Conservation (phyloP, 2,888 invertebrate species). For the Chaetogeoica ovagalla region DNA sequence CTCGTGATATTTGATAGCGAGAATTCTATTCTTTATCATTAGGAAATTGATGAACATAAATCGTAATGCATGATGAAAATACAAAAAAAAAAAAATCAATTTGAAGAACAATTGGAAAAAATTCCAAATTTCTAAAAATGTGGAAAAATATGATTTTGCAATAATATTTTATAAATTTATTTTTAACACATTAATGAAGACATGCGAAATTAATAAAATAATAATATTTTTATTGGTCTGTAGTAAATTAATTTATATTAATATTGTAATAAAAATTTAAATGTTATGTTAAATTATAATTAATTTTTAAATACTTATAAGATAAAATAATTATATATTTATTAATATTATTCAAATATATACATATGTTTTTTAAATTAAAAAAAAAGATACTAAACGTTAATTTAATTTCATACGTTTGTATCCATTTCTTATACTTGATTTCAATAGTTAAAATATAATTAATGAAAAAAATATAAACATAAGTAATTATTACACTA, state of each 20-base stretch:
- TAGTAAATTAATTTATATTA: neutral
- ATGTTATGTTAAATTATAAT: neutral
- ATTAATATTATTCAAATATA: no score
- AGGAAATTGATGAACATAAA: conserved; percentile 90
- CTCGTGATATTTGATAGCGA: neutral
- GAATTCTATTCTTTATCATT: conserved; percentile 54
- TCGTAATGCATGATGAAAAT: conserved; percentile 84
- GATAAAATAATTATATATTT: no score
- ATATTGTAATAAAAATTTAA: neutral
- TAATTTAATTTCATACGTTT: conserved; percentile 1
- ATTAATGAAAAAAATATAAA: no score
- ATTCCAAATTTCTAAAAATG: conserved; percentile 71
- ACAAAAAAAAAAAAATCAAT: conserved; percentile 72
- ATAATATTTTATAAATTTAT: neutral
- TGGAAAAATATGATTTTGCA: conserved; percentile 73
- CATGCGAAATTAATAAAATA: no score
- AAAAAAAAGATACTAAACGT: neutral
- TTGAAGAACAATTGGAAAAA: conserved; percentile 73
- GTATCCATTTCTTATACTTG: neutral
- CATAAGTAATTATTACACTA: conserved; percentile 72
- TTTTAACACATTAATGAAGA: no score
- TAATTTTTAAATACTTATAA: neutral
- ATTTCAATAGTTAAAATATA: neutral
- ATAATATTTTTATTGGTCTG: neutral
- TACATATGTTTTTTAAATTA: no score